Conservation (phyloP, 2,113 vertebrate genomes). For the Taxidea taxus region DNA sequence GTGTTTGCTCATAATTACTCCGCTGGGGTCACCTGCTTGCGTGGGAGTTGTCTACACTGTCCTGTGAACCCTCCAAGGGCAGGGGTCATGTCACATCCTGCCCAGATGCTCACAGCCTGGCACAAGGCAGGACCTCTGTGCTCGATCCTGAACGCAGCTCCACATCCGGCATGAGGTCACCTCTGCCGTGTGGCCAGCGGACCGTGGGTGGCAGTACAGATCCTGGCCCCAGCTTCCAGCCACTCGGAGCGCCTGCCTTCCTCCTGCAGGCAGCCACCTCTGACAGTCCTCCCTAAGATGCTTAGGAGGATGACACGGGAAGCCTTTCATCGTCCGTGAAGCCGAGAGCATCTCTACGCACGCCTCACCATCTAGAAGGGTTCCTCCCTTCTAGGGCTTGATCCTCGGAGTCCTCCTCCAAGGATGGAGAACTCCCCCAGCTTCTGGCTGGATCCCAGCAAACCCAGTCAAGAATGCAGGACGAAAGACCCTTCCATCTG, state of each 20-base stretch:
- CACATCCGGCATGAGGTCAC: background rate
- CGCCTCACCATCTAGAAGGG: background rate
- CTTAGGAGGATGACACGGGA: background rate
- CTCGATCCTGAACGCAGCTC: background rate
- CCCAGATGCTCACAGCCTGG: background rate
- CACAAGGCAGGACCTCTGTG: background rate
- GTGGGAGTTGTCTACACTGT: background rate
- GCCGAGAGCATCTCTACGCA: background rate
- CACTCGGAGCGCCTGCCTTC: background rate
- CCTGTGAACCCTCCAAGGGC: background rate
- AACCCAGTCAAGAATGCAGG: background rate
- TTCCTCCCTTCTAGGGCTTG: background rate
- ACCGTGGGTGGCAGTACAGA: background rate
- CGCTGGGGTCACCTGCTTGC: background rate
- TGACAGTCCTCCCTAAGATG: background rate
- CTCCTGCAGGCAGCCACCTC: background rate
- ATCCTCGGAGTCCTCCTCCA: no score
- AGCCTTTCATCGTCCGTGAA: background rate
- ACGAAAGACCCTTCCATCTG: background rate
- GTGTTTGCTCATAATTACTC: background rate
- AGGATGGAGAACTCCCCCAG: background rate
- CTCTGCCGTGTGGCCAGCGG: background rate
- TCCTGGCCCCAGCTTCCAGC: background rate
- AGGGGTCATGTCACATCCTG: background rate
- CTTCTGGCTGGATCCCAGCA: background rate